Conservation (phyloP, 2,113 vertebrate species). For the Pterocles burchelli region DNA sequence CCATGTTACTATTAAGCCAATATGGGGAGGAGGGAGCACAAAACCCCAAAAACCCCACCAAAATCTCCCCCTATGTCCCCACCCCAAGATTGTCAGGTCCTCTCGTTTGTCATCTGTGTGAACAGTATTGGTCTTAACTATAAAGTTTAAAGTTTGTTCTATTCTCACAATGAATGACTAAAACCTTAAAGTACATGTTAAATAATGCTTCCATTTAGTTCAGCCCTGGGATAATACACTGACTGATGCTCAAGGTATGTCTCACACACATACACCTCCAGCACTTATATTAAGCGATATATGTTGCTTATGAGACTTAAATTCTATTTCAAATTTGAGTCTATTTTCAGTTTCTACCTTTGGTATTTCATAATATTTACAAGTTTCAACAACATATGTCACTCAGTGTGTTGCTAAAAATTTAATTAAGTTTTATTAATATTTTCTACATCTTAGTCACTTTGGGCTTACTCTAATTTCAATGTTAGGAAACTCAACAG, state of each 20-base stretch:
- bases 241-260: background rate
- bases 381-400: background rate
- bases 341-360: background rate
- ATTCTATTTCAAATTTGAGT: background rate
- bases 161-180: background rate
- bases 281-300: background rate
- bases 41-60: background rate
- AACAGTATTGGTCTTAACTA: background rate
- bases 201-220: background rate
- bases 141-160: background rate
- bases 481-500: background rate
- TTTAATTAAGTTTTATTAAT: background rate
- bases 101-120: background rate
- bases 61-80: background rate
- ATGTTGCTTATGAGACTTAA: background rate
- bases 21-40: rapidly evolving
- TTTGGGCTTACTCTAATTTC: background rate
- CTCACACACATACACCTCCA: background rate
- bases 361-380: background rate
- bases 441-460: background rate
- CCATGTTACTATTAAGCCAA: background rate
- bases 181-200: background rate
- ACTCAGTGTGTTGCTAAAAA: background rate
- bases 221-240: background rate
- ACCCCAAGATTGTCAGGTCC: background rate